Evolutionary conservation across 2,888 invertebrate species (phyloP), one percentile per base, ranked within the genome.

Genomic region (Thereva nobilitata): DNA sequence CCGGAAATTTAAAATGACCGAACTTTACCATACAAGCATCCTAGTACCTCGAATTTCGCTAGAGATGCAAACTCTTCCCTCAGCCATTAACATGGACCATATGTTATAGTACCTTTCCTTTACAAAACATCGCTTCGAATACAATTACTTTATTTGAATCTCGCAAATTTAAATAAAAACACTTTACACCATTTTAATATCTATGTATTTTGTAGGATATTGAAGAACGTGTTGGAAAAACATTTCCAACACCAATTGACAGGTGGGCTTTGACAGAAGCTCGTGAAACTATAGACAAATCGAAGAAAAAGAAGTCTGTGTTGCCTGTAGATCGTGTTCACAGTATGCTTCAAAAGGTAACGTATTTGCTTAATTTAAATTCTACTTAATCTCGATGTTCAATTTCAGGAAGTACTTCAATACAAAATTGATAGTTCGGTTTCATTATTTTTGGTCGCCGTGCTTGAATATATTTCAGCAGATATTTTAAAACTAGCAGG

Each of bases 401-500:
- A 7, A 7, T 49, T 44, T 66, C 81, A 93, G 91, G 94, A 94
- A 83, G 89, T 93, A 71, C 84, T 94, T 37, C 87, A 89, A 74
- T 92, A 92, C 82, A 95, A 94, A 82, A 89, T 94, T 72, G 93
- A 93, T 82, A 87, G 87, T 70, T 91, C 92, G 67, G 95, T 97
- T 41, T 90, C 95, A 3, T 84, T 93, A 67, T 97, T 93, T 82
- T 88, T 97, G 76, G 92, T 94, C 52, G 95, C 94, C 55, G 94
- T 97, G 50, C 82, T 98, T 72, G 97, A 97, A 82, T 97, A 95
- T 81, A 95, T 97, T 73, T 92, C 95, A 72, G 92, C 93, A 1
- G 97, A 98, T 82, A 96, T 97, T 74, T 83, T 98, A 63, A 95
- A 95, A 86, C 84, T 97, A 79, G 94, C 96, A 63, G 97, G 97